phyloP scores from a whole-genome alignment of 2,888 invertebrate genomes.

The Cepaea hortensis region DNA sequence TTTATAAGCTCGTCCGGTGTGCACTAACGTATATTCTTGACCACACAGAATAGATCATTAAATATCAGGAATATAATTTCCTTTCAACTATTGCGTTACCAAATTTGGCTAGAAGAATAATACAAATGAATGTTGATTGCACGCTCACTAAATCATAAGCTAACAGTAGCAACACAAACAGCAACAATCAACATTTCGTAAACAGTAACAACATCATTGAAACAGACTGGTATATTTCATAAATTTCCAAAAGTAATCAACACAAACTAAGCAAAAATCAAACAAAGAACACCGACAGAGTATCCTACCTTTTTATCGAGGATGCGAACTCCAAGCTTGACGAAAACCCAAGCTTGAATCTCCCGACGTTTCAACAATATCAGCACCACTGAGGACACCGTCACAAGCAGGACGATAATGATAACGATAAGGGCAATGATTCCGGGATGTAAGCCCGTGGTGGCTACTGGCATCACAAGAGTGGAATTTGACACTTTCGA shows the following conservation, averaged over 20 bases:
- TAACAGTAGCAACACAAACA: too few relatives aligned
- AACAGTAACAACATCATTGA: too few relatives aligned
- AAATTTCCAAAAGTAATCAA: not conserved
- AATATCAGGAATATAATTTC: too few relatives aligned
- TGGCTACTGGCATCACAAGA: not conserved
- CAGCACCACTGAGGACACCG: constrained; percentile 39
- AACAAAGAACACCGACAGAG: not conserved
- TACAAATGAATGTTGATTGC: too few relatives aligned
- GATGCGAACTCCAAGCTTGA: constrained; percentile 54
- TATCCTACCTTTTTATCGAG: constrained; percentile 47
- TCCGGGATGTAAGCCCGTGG: not conserved
- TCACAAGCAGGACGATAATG: constrained; percentile 24
- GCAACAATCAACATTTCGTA: too few relatives aligned
- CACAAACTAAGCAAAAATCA: not conserved
- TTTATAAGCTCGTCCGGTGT: too few relatives aligned
- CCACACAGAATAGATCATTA: too few relatives aligned
- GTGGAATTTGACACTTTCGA: not conserved
- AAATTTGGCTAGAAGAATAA: too few relatives aligned
- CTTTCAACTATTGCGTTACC: too few relatives aligned
- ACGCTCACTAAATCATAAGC: too few relatives aligned
- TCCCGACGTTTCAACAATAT: constrained; percentile 39
- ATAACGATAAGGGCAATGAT: not conserved
- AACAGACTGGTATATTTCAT: not conserved
- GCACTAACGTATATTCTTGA: too few relatives aligned
- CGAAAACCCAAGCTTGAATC: constrained; percentile 51